Evolutionary conservation across 92 coral and sea anemone genomes (phyloP).

Genomic region (Phenganax stokvisi): DNA sequence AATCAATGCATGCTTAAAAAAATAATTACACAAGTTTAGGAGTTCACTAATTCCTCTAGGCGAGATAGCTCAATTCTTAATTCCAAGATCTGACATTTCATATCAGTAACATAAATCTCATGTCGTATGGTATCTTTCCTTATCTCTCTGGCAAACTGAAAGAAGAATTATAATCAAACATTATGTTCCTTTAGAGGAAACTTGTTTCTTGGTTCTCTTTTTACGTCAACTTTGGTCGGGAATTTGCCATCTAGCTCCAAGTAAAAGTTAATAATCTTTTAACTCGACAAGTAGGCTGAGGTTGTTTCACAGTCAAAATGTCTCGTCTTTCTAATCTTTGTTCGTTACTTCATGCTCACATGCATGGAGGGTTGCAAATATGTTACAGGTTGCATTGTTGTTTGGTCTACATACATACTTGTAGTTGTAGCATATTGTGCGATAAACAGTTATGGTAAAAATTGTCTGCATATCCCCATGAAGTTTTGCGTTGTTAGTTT

Average conservation of each 20-base stretch:
- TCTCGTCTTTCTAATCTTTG: no score
- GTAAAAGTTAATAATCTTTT: no score
- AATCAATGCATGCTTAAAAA: background rate
- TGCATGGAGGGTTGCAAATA: no score
- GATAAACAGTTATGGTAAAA: no score
- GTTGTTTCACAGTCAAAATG: no score
- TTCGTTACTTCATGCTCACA: no score
- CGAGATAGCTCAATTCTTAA: constrained; percentile 9
- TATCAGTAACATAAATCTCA: constrained; percentile 6
- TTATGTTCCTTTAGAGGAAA: background rate
- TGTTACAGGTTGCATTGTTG: no score
- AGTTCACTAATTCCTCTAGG: background rate
- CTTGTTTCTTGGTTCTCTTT: background rate
- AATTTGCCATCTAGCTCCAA: background rate
- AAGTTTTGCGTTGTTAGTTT: background rate
- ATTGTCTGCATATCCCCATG: no score
- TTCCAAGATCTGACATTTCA: constrained; percentile 27
- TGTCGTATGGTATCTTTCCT: constrained; percentile 6
- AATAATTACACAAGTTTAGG: background rate
- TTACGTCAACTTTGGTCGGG: background rate
- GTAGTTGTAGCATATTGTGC: no score
- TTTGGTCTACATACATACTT: no score
- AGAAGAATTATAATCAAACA: background rate
- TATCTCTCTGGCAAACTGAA: constrained; percentile 31
- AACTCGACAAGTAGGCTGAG: no score